Percentiles rank a stretch among this genome's conserved stretches.
These are phyloP conservation scores for Hymenochirus boettgeri DNA, from an alignment of 2,113 vertebrate species.

Conservation along the genomic window DNA sequence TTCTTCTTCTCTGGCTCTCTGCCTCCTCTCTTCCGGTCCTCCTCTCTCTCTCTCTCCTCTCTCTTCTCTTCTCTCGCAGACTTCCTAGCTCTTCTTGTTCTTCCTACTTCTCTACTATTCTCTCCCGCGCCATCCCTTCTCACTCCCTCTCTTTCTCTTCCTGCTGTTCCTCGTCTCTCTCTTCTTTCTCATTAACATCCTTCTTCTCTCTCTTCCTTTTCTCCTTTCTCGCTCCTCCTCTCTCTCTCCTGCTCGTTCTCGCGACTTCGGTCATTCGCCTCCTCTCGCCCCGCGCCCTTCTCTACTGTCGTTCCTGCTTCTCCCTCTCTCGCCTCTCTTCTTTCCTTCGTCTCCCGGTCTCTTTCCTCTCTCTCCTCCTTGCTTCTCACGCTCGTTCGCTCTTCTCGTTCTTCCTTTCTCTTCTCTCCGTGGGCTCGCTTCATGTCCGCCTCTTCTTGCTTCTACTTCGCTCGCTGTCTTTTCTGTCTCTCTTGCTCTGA, in stretches of 20 bases:
- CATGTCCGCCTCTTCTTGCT: background rate
- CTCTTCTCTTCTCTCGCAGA: slow-evolving; percentile 50
- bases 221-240: too few species aligned
- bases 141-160: background rate
- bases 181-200: slow-evolving; percentile 40
- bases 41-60: slow-evolving; percentile 53
- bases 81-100: slow-evolving; percentile 53
- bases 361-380: background rate
- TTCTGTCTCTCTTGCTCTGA: background rate
- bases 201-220: slow-evolving; percentile 34
- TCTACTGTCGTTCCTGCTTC: background rate
- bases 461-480: background rate
- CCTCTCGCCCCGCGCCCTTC: background rate
- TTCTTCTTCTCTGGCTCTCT: slow-evolving; percentile 8
- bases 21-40: too few species aligned
- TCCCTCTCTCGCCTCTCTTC: too few species aligned
- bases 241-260: background rate
- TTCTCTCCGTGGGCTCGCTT: background rate
- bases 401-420: background rate
- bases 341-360: background rate
- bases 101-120: background rate
- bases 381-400: background rate
- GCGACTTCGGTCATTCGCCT: background rate
- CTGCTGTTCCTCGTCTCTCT: slow-evolving; percentile 20
- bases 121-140: background rate